A percentile compares a stretch with the other conserved stretches of the same genome.
Evolutionary conservation across 2,888 invertebrate genomes (phyloP).

Genomic region (Parapristionchus giblindavisi): DNA sequence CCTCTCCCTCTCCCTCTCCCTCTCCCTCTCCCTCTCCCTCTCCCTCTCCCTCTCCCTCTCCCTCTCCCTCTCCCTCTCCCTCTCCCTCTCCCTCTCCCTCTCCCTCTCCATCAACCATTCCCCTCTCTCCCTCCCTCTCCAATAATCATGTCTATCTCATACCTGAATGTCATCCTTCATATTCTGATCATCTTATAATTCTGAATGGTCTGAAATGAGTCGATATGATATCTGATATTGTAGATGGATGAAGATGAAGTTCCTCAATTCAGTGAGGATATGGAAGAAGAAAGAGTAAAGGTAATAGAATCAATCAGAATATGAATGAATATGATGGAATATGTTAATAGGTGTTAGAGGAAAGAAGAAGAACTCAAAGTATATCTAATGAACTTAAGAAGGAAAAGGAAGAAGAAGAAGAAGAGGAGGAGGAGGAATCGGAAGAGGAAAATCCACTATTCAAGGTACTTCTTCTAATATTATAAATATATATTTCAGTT

Average conservation of each 20-base stretch:
- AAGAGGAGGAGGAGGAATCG: neutral
- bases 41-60: neutral
- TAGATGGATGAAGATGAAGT: slow-evolving; percentile 46
- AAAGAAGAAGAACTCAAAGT: neutral
- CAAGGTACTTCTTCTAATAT: neutral
- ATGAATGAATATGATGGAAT: too few species aligned
- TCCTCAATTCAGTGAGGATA: slow-evolving; percentile 58
- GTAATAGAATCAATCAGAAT: too few species aligned
- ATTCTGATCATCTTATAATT: too few species aligned
- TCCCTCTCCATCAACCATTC: neutral
- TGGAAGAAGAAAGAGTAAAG: slow-evolving; percentile 50
- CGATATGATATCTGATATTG: too few species aligned
- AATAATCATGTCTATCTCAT: slow-evolving; percentile 5
- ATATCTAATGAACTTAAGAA: neutral
- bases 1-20: neutral
- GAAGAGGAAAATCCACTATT: slow-evolving; percentile 29
- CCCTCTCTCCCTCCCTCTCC: neutral
- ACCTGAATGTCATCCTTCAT: neutral
- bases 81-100: neutral
- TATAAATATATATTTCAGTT: neutral
- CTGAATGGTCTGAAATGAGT: too few species aligned
- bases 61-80: neutral
- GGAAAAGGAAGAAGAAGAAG: neutral
- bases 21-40: neutral
- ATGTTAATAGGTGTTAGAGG: too few species aligned